Base-by-base conservation (phyloP, 2,113 vertebrate species). In the Prunella himalayana region DNA sequence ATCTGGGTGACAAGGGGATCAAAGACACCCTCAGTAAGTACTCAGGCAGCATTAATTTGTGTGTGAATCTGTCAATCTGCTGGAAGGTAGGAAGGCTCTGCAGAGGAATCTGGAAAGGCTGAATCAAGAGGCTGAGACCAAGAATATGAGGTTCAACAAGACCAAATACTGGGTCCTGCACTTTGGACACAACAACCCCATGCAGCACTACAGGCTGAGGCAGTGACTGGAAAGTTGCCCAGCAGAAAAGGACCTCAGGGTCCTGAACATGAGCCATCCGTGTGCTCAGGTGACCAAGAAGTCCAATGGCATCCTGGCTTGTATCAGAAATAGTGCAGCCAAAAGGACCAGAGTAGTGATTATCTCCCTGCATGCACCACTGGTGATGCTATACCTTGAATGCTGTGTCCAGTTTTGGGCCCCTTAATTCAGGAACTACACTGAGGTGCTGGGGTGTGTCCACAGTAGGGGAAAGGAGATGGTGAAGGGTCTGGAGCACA, bases 31-130 rank as follows among this genome's bases (percentile, higher is more conserved):
- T 30, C 39, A 41, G 20, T 31, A 68, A 60, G 11, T 68, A 53
- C 0, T 0, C 24, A 51, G 45, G 16, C 5, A 60, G 7, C 9
- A 21, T 2, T 39, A 18, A n/a, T 59, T 10, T 53, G 13, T 24
- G 10, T 75, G 39, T 19, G 19, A 45, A 37, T 37, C 14, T 68
- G 20, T 68, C 9, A 6, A 35, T 47, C 7, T 75, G 30, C 61
- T 53, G 33, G 24, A 41, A 14, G 20, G 15, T 22, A 25, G 24
- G 24, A 53, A 25, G 16, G 6, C 4, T 47, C 54, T 68, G 30
- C 24, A 82, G 53, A 45, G 16, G n/a, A 14, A 22, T 45, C 45
- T 68, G 45, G 13, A 45, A n/a, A 82, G 28, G n/a, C 30, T 82
- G 33, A 16, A 60, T 53, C 19, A 12, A 22, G 50, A 14, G 2